Conservation (phyloP, 2,113 vertebrate species). For the Pardalotus punctatus region DNA sequence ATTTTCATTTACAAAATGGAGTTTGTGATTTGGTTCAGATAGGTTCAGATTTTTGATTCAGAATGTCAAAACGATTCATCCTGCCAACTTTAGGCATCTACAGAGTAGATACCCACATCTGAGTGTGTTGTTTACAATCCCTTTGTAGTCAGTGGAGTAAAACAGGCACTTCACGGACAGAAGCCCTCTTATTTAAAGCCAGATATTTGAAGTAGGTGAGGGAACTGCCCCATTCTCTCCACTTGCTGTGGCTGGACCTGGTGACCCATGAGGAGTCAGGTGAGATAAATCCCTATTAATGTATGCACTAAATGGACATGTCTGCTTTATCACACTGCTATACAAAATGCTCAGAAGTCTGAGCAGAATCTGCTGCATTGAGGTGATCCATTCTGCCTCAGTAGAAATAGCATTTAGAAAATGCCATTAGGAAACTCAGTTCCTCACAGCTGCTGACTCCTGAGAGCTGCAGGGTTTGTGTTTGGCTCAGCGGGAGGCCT, state of each 20-base stretch:
- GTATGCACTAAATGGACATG: neutral
- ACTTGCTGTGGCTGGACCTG: neutral
- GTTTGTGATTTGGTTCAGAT: neutral
- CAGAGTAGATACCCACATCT: neutral
- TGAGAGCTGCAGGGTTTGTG: neutral
- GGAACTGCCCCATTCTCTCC: neutral
- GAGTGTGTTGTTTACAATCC: neutral
- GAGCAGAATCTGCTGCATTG: neutral
- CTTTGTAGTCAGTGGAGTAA: neutral
- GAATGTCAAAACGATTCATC: neutral
- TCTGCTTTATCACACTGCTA: neutral
- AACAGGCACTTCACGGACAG: neutral
- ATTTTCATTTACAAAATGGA: neutral
- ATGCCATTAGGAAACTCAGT: neutral
- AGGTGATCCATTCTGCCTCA: neutral
- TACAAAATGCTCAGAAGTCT: neutral
- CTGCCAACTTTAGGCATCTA: neutral
- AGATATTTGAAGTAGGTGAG: neutral
- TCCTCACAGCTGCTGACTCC: neutral
- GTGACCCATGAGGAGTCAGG: neutral
- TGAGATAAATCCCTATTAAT: neutral
- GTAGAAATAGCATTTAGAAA: neutral
- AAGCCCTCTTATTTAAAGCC: neutral
- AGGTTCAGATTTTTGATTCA: no score
- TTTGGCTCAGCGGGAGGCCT: neutral